phyloP scores from a whole-genome alignment of 92 coral and sea anemone genomes.

The Blastomussa wellsi region DNA sequence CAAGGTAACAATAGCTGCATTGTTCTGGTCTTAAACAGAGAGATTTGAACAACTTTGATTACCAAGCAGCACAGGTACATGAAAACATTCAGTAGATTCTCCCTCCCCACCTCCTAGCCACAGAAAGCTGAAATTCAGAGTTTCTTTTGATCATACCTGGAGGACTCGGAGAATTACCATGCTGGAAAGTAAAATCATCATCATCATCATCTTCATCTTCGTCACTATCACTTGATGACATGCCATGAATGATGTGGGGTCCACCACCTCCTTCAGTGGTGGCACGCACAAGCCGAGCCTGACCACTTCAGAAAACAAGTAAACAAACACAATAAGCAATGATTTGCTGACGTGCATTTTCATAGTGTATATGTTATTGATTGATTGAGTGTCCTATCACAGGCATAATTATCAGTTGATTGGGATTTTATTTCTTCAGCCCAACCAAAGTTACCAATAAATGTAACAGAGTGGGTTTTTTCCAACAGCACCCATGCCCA shows the following conservation, averaged over 20 bases:
- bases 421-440: too few species aligned
- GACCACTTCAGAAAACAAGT: conserved; percentile 59
- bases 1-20: not conserved
- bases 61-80: not conserved
- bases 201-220: conserved; percentile 68
- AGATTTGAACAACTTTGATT: not conserved
- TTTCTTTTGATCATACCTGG: conserved; percentile 46
- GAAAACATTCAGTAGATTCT: not conserved
- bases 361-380: too few species aligned
- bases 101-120: too few species aligned
- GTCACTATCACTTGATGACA: conserved; percentile 46
- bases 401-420: too few species aligned
- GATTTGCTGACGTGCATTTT: not conserved
- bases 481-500: too few species aligned
- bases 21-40: not conserved
- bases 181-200: conserved; percentile 41
- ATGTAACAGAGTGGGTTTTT: too few species aligned
- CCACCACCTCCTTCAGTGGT: conserved; percentile 73
- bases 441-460: too few species aligned
- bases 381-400: not conserved
- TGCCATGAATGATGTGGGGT: conserved; percentile 75
- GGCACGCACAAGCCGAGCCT: conserved; percentile 80
- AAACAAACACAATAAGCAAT: not conserved
- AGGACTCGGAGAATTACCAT: conserved; percentile 48
- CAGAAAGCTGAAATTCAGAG: not conserved